A percentile compares a stretch with the other conserved stretches of the same genome.
Conservation (phyloP, 2,888 invertebrate genomes). For the Penaeus monodon region DNA sequence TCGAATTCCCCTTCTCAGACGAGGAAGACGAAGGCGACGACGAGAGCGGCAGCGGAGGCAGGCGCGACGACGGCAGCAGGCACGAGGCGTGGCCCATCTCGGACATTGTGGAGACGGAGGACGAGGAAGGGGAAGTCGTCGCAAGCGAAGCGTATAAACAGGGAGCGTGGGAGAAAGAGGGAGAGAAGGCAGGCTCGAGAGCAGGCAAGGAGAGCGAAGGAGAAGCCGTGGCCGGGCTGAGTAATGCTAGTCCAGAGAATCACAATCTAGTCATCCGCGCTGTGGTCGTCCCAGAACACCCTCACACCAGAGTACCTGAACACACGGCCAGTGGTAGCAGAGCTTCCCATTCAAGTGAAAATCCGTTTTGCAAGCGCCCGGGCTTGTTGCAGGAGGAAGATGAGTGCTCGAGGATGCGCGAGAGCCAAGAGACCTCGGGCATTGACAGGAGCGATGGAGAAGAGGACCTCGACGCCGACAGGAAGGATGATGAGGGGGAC, state of each 20-base stretch:
- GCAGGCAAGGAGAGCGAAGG: background rate
- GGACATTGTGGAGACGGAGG: slow-evolving; percentile 56
- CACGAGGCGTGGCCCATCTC: slow-evolving; percentile 51
- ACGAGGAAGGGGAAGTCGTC: slow-evolving; percentile 43
- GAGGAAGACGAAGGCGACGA: slow-evolving; percentile 40
- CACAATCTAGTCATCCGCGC: no score
- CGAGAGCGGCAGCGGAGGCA: slow-evolving; percentile 16
- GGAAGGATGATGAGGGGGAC: slow-evolving; percentile 8
- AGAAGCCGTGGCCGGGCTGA: background rate
- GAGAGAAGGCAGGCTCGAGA: background rate
- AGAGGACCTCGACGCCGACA: background rate
- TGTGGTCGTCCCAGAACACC: no score
- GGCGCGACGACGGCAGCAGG: slow-evolving; percentile 9
- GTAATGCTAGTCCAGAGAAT: no score
- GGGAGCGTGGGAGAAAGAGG: background rate
- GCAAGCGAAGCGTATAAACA: background rate
- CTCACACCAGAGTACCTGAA: no score
- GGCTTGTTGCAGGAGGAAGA: slow-evolving; percentile 4
- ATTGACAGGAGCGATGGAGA: slow-evolving; percentile 4
- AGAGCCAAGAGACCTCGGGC: background rate
- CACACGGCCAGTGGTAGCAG: no score
- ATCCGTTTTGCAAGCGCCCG: no score
- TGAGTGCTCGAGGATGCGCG: background rate
- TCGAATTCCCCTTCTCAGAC: slow-evolving; percentile 37
- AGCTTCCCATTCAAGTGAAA: no score